Percentiles rank a stretch among this genome's conserved stretches.
Evolutionary conservation across 2,113 vertebrate species (phyloP).

Genomic region (Uria lomvia): DNA sequence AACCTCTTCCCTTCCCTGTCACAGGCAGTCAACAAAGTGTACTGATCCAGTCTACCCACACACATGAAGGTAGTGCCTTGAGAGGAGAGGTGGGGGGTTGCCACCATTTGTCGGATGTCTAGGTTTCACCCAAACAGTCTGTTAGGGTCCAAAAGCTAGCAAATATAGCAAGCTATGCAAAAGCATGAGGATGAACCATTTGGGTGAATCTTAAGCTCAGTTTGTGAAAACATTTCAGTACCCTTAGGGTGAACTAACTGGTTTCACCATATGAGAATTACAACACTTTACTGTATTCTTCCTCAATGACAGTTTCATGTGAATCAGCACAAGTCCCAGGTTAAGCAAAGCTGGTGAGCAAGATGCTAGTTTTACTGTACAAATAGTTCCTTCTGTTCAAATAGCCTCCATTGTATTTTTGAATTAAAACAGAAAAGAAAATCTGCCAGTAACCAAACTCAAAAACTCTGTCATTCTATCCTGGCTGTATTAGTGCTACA

Average conservation of each 20-base stretch:
- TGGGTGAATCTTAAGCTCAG: background rate
- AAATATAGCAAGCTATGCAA: background rate
- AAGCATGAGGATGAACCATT: background rate
- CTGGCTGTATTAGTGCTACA: background rate
- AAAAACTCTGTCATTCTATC: background rate
- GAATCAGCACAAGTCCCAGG: conserved; percentile 1
- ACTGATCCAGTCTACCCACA: background rate
- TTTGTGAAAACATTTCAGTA: background rate
- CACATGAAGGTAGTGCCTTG: background rate
- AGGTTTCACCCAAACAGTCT: background rate
- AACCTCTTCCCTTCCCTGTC: background rate
- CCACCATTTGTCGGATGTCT: background rate
- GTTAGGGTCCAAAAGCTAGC: background rate
- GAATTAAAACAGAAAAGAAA: background rate
- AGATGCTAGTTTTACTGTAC: background rate
- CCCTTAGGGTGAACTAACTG: background rate
- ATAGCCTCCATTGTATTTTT: background rate
- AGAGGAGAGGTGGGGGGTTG: background rate
- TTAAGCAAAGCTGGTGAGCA: background rate
- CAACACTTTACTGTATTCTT: background rate
- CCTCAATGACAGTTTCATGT: background rate
- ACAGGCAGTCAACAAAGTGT: background rate
- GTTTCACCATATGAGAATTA: conserved; percentile 9
- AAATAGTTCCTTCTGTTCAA: background rate
- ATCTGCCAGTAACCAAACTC: background rate